A percentile compares a stretch with the other conserved stretches of the same genome.
These are phyloP conservation scores for Hippocampus kuda DNA, from an alignment of 2,797 vertebrate species.

Conservation along the genomic window DNA sequence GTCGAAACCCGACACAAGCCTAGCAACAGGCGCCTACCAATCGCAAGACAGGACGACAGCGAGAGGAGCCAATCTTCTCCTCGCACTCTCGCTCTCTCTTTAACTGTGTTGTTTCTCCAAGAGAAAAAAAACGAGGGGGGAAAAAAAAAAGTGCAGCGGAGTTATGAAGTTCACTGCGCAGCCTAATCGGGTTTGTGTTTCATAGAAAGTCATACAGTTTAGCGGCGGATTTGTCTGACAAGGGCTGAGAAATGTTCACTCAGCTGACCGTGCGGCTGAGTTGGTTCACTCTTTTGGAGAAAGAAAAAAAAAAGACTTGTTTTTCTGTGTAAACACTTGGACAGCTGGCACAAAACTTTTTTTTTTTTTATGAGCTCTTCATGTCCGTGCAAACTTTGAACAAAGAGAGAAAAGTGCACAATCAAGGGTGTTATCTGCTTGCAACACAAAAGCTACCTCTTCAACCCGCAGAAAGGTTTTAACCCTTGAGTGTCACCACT, in stretches of 20 bases:
- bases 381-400: not conserved
- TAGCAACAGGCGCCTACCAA: constrained; percentile 83
- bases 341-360: not conserved
- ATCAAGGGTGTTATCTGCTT: constrained; percentile 31
- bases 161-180: constrained; percentile 58
- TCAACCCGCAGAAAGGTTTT: constrained; percentile 31
- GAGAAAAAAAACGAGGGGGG: constrained; percentile 17
- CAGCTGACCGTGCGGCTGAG: constrained; percentile 31
- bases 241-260: constrained; percentile 15
- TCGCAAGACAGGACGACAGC: constrained; percentile 73
- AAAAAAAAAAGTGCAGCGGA: constrained; percentile 49
- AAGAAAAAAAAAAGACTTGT: constrained; percentile 30
- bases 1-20: constrained; percentile 71
- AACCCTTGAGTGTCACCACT: constrained; percentile 44
- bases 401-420: constrained; percentile 35
- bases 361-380: not conserved
- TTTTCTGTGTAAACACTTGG: constrained; percentile 2
- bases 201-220: constrained; percentile 33
- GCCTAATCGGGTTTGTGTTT: constrained; percentile 35
- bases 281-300: constrained; percentile 6
- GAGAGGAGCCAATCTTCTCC: constrained; percentile 66
- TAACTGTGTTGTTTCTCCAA: constrained; percentile 46
- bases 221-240: constrained; percentile 11
- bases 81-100: constrained; percentile 38
- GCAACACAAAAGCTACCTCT: constrained; percentile 25